Evolutionary conservation across 2,113 vertebrate genomes (phyloP).

Genomic region (Guaruba guarouba): DNA sequence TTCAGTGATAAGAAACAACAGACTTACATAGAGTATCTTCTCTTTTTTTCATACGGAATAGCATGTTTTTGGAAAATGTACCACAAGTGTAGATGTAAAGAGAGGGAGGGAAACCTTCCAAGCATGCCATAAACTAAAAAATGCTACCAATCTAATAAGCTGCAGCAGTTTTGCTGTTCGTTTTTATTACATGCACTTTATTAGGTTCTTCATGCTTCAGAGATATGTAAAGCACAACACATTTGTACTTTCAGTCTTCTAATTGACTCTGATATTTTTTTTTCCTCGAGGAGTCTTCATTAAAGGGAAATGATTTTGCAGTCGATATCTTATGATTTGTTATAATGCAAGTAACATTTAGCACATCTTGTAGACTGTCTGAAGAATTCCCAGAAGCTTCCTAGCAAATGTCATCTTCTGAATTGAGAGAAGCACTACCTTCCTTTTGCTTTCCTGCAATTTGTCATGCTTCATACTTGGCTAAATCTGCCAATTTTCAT

Average conservation of each 20-base stretch:
- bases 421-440: conserved; percentile 16
- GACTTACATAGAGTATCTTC: neutral
- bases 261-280: conserved; percentile 15
- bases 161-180: neutral
- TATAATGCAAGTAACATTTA: conserved; percentile 58
- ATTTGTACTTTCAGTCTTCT: neutral
- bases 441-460: conserved; percentile 51
- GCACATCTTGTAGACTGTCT: conserved; percentile 32
- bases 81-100: neutral
- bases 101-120: neutral
- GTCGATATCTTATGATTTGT: conserved; percentile 34
- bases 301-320: conserved; percentile 52
- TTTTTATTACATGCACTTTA: neutral
- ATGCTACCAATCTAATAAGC: neutral
- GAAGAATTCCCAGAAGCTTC: conserved; percentile 61
- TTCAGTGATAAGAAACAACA: neutral
- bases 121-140: neutral
- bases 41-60: neutral
- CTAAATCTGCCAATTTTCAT: conserved; percentile 61
- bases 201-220: neutral
- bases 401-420: conserved; percentile 59
- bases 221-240: neutral
- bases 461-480: conserved; percentile 65
- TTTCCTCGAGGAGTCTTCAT: conserved; percentile 7
- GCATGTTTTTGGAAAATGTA: neutral